Evolutionary conservation across 2,888 invertebrate species (phyloP).

Genomic region (Morpho helenor): DNA sequence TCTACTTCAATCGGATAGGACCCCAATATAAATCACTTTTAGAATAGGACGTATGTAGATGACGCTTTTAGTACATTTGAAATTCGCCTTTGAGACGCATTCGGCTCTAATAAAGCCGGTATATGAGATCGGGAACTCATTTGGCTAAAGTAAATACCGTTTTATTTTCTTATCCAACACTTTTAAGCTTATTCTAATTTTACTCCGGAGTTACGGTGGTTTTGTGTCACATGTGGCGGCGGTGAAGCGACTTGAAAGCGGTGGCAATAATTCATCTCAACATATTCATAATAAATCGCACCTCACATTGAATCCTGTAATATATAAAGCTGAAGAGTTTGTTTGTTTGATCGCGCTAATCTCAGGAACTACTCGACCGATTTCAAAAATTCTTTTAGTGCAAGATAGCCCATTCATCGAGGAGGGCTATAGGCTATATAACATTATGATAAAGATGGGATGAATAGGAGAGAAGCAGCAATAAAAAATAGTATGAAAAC

Average conservation of each 20-base stretch:
- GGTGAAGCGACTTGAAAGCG: background rate
- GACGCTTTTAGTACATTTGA: constrained; percentile 76
- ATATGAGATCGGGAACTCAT: constrained; percentile 63
- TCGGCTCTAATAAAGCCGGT: constrained; percentile 62
- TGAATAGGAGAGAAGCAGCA: no score
- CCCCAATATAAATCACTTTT: constrained; percentile 76
- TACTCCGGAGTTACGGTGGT: background rate
- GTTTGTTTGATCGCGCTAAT: no score
- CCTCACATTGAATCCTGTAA: no score
- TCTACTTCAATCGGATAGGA: constrained; percentile 77
- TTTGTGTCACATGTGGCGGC: constrained; percentile 3
- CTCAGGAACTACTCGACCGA: no score
- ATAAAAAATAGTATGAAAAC: no score
- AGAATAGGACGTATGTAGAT: constrained; percentile 75
- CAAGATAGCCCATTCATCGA: no score
- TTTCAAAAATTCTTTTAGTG: no score
- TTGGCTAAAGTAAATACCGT: constrained; percentile 71
- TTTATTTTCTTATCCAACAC: constrained; percentile 44
- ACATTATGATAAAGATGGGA: no score
- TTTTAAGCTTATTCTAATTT: constrained; percentile 36
- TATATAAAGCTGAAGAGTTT: no score
- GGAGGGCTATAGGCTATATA: no score
- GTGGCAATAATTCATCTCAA: background rate
- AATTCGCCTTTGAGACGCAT: constrained; percentile 57
- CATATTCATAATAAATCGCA: no score